Evolutionary conservation across 2,797 vertebrate species (phyloP).

Genomic region (Rousettus madagascariensis): DNA sequence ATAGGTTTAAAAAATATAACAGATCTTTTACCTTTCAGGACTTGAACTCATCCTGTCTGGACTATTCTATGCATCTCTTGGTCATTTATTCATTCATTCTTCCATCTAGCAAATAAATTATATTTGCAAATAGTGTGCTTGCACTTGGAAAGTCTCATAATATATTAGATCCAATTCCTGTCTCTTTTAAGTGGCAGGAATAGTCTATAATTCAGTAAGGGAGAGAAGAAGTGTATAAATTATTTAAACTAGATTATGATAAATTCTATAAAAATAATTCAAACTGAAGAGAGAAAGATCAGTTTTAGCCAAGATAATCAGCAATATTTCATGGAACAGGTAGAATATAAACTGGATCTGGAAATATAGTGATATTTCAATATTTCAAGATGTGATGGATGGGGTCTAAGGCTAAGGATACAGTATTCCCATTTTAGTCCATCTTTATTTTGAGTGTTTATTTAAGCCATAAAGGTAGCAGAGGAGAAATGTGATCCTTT

Average conservation of each 20-base stretch:
- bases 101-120: conserved; percentile 1
- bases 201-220: conserved; percentile 16
- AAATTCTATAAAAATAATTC: conserved; percentile 58
- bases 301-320: conserved; percentile 32
- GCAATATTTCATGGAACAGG: conserved; percentile 36
- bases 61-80: not conserved
- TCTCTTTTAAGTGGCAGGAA: conserved; percentile 31
- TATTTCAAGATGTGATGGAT: conserved; percentile 29
- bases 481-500: not conserved
- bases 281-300: conserved; percentile 10
- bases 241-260: conserved; percentile 52
- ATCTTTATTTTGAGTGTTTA: conserved; percentile 51
- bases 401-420: not conserved
- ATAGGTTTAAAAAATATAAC: conserved; percentile 49
- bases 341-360: conserved; percentile 32
- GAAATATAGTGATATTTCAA: conserved; percentile 41
- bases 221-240: not conserved
- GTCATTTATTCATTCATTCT: conserved; percentile 45
- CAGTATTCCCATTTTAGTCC: not conserved
- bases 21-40: conserved; percentile 37
- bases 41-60: not conserved
- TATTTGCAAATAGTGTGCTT: conserved; percentile 18
- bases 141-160: not conserved
- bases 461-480: conserved; percentile 1
- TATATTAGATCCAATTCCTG: conserved; percentile 25